Percentiles rank a stretch among this genome's conserved stretches.
phyloP scores from a whole-genome alignment of 2,888 invertebrate species.

The Pomacea canaliculata region DNA sequence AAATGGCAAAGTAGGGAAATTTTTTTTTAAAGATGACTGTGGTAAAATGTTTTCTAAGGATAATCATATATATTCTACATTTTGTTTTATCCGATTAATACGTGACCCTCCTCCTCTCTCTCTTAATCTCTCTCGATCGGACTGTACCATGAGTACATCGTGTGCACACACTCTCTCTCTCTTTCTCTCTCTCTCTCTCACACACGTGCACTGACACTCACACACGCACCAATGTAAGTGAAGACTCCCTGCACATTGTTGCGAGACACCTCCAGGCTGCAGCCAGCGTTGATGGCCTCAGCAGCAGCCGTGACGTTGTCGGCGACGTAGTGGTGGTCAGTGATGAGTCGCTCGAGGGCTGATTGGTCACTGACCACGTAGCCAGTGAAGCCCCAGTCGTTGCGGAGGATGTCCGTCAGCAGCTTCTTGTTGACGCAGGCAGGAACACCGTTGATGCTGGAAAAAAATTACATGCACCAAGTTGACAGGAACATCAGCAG shows the following conservation, averaged over 20 bases:
- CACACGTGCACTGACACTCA: too few species aligned
- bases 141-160: too few species aligned
- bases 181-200: too few species aligned
- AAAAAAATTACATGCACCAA: neutral
- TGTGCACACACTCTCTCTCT: too few species aligned
- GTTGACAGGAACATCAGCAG: neutral
- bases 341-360: conserved; percentile 57
- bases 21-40: too few species aligned
- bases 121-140: too few species aligned
- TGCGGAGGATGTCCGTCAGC: conserved; percentile 57
- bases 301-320: conserved; percentile 49
- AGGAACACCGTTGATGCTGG: conserved; percentile 63
- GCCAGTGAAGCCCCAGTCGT: conserved; percentile 63
- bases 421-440: conserved; percentile 61
- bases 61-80: too few species aligned
- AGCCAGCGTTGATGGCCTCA: conserved; percentile 53
- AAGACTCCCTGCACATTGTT: conserved; percentile 16
- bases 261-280: conserved; percentile 51
- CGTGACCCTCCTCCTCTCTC: too few species aligned
- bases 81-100: too few species aligned
- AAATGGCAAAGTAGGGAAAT: too few species aligned
- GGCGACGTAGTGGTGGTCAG: conserved; percentile 52
- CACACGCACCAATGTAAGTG: conserved; percentile 23
- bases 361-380: conserved; percentile 64
- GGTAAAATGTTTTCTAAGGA: too few species aligned